Evolutionary conservation across 1,140 invertebrate genomes (phyloP).

Genomic region (Semibalanus balanoides): DNA sequence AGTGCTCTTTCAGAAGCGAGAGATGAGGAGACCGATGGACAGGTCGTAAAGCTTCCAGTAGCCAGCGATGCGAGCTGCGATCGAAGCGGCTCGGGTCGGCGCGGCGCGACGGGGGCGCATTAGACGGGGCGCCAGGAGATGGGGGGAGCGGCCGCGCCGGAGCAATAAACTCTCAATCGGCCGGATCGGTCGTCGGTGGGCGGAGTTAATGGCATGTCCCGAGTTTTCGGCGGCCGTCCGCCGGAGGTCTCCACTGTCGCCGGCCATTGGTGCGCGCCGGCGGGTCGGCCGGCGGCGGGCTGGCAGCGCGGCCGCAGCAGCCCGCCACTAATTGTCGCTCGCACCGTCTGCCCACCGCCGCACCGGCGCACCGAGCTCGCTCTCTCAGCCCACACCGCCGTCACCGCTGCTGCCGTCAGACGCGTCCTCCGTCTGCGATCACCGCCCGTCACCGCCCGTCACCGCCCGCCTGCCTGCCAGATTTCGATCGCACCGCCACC

Average conservation of each 20-base stretch:
- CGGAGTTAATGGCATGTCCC: constrained; percentile 1
- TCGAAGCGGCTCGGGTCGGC: neutral
- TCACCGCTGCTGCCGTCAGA: neutral
- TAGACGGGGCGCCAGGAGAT: neutral
- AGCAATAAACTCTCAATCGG: neutral
- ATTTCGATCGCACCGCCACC: too few species aligned
- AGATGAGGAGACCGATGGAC: neutral
- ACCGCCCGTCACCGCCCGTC: too few species aligned
- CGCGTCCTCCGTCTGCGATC: neutral
- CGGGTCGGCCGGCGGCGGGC: too few species aligned
- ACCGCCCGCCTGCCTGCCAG: too few species aligned
- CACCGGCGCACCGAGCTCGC: too few species aligned
- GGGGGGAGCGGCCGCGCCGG: neutral
- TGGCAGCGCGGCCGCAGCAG: too few species aligned
- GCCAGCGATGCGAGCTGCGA: neutral
- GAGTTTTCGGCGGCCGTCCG: neutral
- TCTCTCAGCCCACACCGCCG: neutral
- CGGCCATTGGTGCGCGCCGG: neutral
- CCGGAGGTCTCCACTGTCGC: neutral
- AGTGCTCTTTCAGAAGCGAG: neutral
- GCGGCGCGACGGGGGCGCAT: too few species aligned
- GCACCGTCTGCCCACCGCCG: neutral
- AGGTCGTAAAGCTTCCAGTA: neutral
- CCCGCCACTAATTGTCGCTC: neutral
- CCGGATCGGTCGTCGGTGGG: neutral